Evolutionary conservation across 2,797 vertebrate genomes (phyloP).

Genomic region (Acipenser ruthenus): DNA sequence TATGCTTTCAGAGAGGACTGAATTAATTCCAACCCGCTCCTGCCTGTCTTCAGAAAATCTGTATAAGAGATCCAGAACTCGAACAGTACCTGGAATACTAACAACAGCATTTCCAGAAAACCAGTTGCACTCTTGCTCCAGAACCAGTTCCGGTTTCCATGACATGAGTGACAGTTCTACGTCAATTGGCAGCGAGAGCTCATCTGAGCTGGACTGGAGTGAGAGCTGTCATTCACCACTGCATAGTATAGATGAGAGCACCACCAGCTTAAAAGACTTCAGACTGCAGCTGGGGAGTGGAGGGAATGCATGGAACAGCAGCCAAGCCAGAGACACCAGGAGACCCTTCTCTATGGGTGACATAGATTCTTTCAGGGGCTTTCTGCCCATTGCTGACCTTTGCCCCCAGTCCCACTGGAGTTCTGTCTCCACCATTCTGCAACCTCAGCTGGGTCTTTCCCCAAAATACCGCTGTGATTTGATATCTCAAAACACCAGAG

Average conservation of each 20-base stretch:
- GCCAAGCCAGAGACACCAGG: not conserved
- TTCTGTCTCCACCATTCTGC: constrained; percentile 30
- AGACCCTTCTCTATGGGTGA: not conserved
- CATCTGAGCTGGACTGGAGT: not conserved
- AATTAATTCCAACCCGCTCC: constrained; percentile 1
- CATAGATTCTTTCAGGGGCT: constrained; percentile 21
- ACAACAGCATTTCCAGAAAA: not conserved
- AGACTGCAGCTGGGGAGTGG: constrained; percentile 1
- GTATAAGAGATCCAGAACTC: not conserved
- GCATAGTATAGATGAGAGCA: constrained; percentile 3
- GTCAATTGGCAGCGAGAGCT: constrained; percentile 9
- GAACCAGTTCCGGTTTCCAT: constrained; percentile 34
- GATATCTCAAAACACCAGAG: constrained; percentile 17
- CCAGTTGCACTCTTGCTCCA: constrained; percentile 14
- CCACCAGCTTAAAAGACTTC: not conserved
- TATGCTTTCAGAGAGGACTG: not conserved
- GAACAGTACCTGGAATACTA: not conserved
- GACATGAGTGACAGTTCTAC: constrained; percentile 10
- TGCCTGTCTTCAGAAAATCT: constrained; percentile 25
- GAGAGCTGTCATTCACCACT: too few species aligned
- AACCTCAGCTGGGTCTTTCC: constrained; percentile 28
- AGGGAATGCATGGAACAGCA: not conserved
- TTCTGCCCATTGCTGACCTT: constrained; percentile 28
- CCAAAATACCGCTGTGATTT: constrained; percentile 28
- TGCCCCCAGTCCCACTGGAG: constrained; percentile 36